Percentiles rank a stretch among this genome's conserved stretches.
Conservation (phyloP, 2,888 invertebrate genomes). For the Parnassius orleans region DNA sequence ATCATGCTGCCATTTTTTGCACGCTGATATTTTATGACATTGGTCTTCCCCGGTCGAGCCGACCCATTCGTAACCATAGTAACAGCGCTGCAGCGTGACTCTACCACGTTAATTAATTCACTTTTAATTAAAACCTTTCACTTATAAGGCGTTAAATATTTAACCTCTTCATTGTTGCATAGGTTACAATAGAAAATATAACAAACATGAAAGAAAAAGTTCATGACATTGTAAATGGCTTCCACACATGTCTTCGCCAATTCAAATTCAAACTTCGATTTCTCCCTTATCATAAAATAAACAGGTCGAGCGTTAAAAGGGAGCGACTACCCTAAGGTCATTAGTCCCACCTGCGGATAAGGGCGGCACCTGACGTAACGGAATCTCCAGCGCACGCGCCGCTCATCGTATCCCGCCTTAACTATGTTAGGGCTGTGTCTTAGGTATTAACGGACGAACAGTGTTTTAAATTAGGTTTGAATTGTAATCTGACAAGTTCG, state of each 20-base stretch:
- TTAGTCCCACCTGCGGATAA: conserved; percentile 29
- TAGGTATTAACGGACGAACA: background rate
- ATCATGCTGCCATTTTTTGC: no score
- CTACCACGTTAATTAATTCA: no score
- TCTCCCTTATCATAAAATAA: conserved; percentile 21
- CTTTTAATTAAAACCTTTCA: no score
- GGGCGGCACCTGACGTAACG: conserved; percentile 66
- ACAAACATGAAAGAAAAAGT: background rate
- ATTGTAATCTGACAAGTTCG: background rate
- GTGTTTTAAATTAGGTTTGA: background rate
- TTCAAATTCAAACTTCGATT: conserved; percentile 12
- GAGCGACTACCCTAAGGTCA: conserved; percentile 28
- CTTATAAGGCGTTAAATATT: no score
- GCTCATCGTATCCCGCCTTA: conserved; percentile 45
- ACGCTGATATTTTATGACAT: no score
- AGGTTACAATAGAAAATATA: background rate
- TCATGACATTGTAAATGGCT: conserved; percentile 21
- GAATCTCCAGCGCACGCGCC: conserved; percentile 58
- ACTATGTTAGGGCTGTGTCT: conserved; percentile 27
- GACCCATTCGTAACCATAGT: no score
- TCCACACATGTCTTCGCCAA: conserved; percentile 8
- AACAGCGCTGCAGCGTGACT: no score
- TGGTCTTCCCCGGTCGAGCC: no score
- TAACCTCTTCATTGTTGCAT: no score
- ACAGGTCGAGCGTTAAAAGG: conserved; percentile 22